phyloP scores from a whole-genome alignment of 2,797 vertebrate genomes.

The Leptoclinus maculatus region DNA sequence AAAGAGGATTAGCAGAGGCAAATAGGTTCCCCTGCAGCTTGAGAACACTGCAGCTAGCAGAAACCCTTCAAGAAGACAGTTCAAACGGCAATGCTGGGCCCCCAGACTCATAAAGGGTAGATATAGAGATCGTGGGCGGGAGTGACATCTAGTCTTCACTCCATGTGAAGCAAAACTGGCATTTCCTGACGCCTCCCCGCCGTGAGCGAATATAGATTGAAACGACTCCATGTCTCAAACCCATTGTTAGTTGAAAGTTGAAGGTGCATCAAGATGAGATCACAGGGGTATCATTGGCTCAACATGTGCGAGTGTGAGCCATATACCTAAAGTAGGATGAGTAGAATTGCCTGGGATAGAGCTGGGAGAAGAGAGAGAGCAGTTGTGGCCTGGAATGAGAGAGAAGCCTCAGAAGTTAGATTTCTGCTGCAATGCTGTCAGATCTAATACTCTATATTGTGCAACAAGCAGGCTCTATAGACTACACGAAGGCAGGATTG shows the following conservation, averaged over 20 bases:
- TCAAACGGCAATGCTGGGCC: conserved; percentile 66
- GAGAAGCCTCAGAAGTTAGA: conserved; percentile 71
- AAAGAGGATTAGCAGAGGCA: conserved; percentile 80
- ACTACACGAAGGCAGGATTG: conserved; percentile 41
- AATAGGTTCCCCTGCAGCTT: conserved; percentile 71
- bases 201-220: conserved; percentile 47
- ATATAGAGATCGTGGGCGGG: conserved; percentile 65
- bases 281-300: conserved; percentile 46
- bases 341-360: conserved; percentile 70
- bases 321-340: conserved; percentile 75
- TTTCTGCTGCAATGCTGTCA: conserved; percentile 52
- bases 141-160: conserved; percentile 64
- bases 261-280: conserved; percentile 47
- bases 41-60: conserved; percentile 61
- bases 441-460: conserved; percentile 36
- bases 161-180: conserved; percentile 62
- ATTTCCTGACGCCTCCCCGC: conserved; percentile 41
- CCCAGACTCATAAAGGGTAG: conserved; percentile 65
- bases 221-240: conserved; percentile 38
- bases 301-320: conserved; percentile 47
- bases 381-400: conserved; percentile 82
- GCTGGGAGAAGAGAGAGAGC: conserved; percentile 75
- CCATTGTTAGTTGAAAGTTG: conserved; percentile 63
- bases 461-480: conserved; percentile 40
- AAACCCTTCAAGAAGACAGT: conserved; percentile 73